Evolutionary conservation across 2,888 invertebrate genomes (phyloP).

Genomic region (Peribatodes rhomboidaria): DNA sequence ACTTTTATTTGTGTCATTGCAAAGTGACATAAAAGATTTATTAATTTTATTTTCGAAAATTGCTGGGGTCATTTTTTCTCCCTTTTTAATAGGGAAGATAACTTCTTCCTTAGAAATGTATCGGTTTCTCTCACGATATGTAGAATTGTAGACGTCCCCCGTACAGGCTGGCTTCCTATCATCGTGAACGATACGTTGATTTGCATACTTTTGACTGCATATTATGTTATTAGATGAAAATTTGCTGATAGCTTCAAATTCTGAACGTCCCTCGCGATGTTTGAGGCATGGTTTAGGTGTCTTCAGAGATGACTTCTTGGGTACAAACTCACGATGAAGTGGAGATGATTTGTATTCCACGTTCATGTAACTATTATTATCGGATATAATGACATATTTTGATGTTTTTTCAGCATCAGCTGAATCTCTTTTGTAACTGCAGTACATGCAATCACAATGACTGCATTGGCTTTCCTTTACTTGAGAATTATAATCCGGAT

Average conservation of each 20-base stretch:
- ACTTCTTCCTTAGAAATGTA: slow-evolving; percentile 14
- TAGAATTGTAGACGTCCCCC: slow-evolving; percentile 20
- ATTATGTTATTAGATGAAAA: slow-evolving; percentile 18
- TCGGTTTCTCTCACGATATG: slow-evolving; percentile 18
- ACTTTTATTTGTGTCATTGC: neutral
- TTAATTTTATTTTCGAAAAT: slow-evolving; percentile 26
- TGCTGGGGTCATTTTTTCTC: slow-evolving; percentile 35
- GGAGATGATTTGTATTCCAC: slow-evolving; percentile 18
- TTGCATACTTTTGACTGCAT: slow-evolving; percentile 41
- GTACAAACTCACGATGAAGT: neutral
- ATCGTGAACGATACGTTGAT: slow-evolving; percentile 45
- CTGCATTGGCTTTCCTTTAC: slow-evolving; percentile 50
- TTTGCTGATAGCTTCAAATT: slow-evolving; percentile 12
- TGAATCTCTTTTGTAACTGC: slow-evolving; percentile 49
- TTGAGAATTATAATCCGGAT: slow-evolving; percentile 33
- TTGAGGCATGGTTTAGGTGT: neutral
- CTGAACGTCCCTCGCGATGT: slow-evolving; percentile 5
- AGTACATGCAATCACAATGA: slow-evolving; percentile 61
- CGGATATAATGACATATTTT: neutral
- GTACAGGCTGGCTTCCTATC: slow-evolving; percentile 1
- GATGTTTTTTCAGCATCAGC: slow-evolving; percentile 40
- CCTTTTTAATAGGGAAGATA: slow-evolving; percentile 33
- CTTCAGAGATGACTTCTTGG: slow-evolving; percentile 1
- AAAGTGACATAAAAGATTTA: slow-evolving; percentile 13
- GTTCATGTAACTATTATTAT: neutral